These are phyloP conservation scores for Chunga burmeisteri DNA, from an alignment of 2,113 vertebrate genomes.

Conservation along the genomic window DNA sequence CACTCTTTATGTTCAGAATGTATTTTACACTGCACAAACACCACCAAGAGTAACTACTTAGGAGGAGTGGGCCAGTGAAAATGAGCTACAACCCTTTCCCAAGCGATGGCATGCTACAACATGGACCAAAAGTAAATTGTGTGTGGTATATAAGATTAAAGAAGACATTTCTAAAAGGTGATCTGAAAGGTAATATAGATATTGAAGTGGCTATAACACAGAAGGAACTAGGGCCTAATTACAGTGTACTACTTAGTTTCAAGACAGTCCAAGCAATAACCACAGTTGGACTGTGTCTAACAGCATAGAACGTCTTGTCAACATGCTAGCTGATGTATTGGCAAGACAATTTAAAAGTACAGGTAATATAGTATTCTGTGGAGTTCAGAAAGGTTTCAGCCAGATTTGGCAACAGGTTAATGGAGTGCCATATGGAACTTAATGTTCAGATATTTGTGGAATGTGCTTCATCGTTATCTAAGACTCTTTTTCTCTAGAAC, in stretches of 20 bases:
- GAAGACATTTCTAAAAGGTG: neutral
- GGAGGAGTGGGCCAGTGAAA: neutral
- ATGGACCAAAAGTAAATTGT: neutral
- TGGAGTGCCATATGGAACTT: constrained; percentile 2
- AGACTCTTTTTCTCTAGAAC: neutral
- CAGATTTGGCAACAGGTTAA: neutral
- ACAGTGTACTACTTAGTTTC: neutral
- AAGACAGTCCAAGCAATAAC: neutral
- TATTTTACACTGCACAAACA: neutral
- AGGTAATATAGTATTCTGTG: neutral
- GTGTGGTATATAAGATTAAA: neutral
- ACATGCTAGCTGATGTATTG: neutral
- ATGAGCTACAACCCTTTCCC: neutral
- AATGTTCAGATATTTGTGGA: neutral
- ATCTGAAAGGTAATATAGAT: neutral
- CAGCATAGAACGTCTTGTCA: neutral
- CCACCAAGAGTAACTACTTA: neutral
- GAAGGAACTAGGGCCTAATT: neutral
- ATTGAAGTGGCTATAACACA: neutral
- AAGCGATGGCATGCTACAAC: neutral
- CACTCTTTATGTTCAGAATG: neutral
- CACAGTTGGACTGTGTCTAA: neutral
- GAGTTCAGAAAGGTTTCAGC: neutral
- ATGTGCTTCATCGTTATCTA: neutral
- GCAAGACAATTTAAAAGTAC: neutral